Evolutionary conservation across 2,888 invertebrate species (phyloP).

Genomic region (Brachypterus glaber): DNA sequence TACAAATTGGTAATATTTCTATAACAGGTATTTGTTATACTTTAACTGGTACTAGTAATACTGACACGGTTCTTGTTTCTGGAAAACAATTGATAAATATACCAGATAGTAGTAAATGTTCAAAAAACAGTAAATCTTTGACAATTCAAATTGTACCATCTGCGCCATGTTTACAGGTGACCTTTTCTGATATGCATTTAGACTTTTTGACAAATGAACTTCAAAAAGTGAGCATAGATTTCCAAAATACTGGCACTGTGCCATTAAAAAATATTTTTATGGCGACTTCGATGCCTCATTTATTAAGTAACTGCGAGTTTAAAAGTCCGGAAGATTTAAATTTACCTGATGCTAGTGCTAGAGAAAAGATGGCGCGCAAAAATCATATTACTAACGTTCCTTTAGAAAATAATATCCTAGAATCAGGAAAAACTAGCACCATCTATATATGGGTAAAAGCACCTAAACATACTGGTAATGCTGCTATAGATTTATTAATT

Average conservation of each 20-base stretch:
- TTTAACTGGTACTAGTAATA: constrained; percentile 30
- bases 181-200: constrained; percentile 56
- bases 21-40: constrained; percentile 56
- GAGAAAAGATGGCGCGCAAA: constrained; percentile 36
- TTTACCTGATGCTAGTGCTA: constrained; percentile 27
- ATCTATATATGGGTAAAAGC: constrained; percentile 61
- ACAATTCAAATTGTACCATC: constrained; percentile 66
- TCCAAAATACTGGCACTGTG: constrained; percentile 60
- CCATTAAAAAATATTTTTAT: constrained; percentile 54
- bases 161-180: constrained; percentile 75
- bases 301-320: constrained; percentile 38
- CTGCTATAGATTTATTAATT: constrained; percentile 58
- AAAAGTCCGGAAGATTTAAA: constrained; percentile 14
- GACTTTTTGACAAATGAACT: constrained; percentile 68
- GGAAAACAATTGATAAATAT: constrained; percentile 52
- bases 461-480: constrained; percentile 53
- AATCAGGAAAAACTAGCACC: constrained; percentile 44
- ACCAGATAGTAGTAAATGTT: constrained; percentile 24
- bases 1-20: constrained; percentile 60
- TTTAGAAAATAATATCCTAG: constrained; percentile 41
- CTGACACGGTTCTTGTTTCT: constrained; percentile 42
- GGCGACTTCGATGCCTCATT: constrained; percentile 60
- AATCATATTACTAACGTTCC: constrained; percentile 40
- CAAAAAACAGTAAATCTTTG: constrained; percentile 56
- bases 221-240: constrained; percentile 54